Base-by-base conservation (phyloP, 2,113 vertebrate genomes). In the Candoia aspera region DNA sequence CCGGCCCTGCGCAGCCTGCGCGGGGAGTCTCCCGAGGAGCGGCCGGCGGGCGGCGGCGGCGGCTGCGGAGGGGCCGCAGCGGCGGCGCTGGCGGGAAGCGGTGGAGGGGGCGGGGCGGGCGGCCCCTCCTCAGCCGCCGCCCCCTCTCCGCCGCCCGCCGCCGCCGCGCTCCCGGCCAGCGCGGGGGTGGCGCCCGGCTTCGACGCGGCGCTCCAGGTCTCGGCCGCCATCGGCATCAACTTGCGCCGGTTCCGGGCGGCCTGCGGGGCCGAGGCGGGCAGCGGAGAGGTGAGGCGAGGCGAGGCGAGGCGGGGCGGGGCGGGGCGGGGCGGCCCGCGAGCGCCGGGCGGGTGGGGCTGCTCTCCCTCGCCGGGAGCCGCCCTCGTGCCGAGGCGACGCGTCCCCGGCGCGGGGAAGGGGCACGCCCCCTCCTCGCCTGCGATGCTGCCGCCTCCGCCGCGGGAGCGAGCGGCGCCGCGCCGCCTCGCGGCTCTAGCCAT, bases 211-310 rank as follows among this genome's bases (percentile, higher is more conserved):
- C 97, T 99, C 97, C 99, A 98, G 97, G 99, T 99, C 97, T 99
- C 98, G 85, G 98, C 98, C 96, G 98, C 98, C 95, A 99, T 99
- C 97, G 98, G 98, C 97, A 98, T 97, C 97, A 99, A 99, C 98
- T 98, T 99, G 98, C 98, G 98, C 97, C 98, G 98, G 98, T 99
- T 99, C 98, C 98, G 98, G 97, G 98, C 98, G 97, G 98, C 99
- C 98, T 99, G 98, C 97, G 99, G 98, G 96, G 98, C 98, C 58
- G 97, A 96, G 97, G 98, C 98, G 95, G 98, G 98, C 98, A 98
- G 98, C 97, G 98, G 97, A 96, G 98, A 98, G 98, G 98, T 99
- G 98, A 98, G 98, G 93, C 29, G 33, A 91, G 93, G 94, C 17
- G 83, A 89, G 93, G 17, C 90, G 95, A 96, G 97, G 98, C 98